A percentile compares a stretch with the other conserved stretches of the same genome.
Evolutionary conservation across 2,888 invertebrate genomes (phyloP).

Genomic region (Eueremaeus valkanovi): DNA sequence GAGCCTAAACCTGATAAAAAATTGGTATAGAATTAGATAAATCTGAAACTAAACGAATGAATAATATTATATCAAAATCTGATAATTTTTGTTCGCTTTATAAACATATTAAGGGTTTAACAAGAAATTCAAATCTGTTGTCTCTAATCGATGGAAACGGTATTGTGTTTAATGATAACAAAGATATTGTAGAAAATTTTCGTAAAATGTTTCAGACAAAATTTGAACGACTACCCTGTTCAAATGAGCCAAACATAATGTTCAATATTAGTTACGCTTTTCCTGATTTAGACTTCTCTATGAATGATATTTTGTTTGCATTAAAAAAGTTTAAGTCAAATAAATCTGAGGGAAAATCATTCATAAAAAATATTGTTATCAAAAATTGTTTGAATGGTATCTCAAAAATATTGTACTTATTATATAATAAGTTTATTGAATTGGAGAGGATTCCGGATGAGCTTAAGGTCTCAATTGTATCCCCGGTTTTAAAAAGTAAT

Average conservation of each 20-base stretch:
- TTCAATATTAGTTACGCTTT: too few relatives aligned
- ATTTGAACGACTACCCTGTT: not conserved
- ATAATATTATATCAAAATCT: not conserved
- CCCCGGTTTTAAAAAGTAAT: not conserved
- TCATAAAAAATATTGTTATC: not conserved
- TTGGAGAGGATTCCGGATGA: not conserved
- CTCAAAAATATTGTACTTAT: not conserved
- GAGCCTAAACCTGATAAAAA: too few relatives aligned
- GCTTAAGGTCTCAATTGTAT: not conserved
- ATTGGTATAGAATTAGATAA: not conserved
- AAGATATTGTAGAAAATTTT: not conserved
- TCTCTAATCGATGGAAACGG: not conserved
- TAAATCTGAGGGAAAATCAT: not conserved
- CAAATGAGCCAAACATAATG: too few relatives aligned
- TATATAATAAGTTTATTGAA: not conserved
- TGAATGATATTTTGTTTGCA: not conserved
- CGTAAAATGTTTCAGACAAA: not conserved
- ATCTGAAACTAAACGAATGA: not conserved
- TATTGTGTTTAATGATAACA: not conserved
- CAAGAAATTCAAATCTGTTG: not conserved
- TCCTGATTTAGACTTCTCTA: not conserved
- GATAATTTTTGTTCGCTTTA: not conserved
- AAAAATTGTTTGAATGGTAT: not conserved
- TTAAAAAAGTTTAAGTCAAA: not conserved
- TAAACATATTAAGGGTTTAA: not conserved